A percentile compares a stretch with the other conserved stretches of the same genome.
These are phyloP conservation scores for Pseudopleuronectes americanus DNA, from an alignment of 2,797 vertebrate genomes.

Conservation along the genomic window DNA sequence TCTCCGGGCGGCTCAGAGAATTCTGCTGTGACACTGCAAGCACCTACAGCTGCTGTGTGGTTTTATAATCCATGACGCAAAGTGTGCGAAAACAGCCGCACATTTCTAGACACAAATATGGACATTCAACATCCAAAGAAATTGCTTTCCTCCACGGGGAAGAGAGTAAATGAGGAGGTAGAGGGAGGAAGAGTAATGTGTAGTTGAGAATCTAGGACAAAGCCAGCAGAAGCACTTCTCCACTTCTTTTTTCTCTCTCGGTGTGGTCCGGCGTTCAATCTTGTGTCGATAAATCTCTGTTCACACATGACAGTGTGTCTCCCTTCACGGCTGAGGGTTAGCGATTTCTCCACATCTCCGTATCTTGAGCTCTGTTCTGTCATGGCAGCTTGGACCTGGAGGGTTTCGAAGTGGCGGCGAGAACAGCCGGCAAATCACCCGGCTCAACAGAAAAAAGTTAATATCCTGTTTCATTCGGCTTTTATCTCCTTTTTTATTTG, in stretches of 20 bases:
- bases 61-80: constrained; percentile 11
- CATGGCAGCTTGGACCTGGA: constrained; percentile 1
- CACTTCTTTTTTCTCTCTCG: constrained; percentile 6
- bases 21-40: constrained; percentile 26
- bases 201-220: constrained; percentile 57
- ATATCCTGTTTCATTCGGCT: too few species aligned
- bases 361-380: constrained; percentile 7
- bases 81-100: constrained; percentile 15
- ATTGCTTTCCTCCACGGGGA: constrained; percentile 17
- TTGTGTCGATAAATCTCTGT: constrained; percentile 48
- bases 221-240: constrained; percentile 24
- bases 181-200: constrained; percentile 40
- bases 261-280: constrained; percentile 45
- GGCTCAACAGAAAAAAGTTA: background rate
- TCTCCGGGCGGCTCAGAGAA: constrained; percentile 44
- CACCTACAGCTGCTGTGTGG: constrained; percentile 39
- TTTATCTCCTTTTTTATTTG: background rate
- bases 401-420: background rate
- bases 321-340: constrained; percentile 24
- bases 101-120: constrained; percentile 16
- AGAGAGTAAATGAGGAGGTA: constrained; percentile 12
- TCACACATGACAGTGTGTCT: constrained; percentile 36
- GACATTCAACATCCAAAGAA: constrained; percentile 6
- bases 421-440: background rate
- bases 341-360: constrained; percentile 25